These are phyloP conservation scores for Vicugna pacos DNA, from an alignment of 2,113 vertebrate genomes.

Conservation along the genomic window DNA sequence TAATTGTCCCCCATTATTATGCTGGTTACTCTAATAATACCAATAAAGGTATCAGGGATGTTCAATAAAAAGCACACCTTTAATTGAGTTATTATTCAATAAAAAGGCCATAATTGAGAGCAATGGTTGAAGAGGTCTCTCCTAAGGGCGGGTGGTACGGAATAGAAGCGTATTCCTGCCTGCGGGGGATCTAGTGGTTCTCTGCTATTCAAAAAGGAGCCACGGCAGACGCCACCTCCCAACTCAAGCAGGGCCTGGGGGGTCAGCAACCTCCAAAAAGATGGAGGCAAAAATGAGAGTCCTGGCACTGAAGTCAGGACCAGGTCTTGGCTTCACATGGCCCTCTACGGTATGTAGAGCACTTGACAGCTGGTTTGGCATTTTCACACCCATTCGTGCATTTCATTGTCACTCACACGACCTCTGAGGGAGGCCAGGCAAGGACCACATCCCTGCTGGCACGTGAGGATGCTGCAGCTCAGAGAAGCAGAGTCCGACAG, in stretches of 20 bases:
- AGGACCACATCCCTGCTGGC: background rate
- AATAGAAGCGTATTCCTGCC: constrained; percentile 67
- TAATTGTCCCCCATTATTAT: constrained; percentile 81
- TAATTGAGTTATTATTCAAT: constrained; percentile 84
- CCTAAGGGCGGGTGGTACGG: constrained; percentile 65
- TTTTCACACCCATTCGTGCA: fast-evolving
- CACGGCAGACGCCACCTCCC: background rate
- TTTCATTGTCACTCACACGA: fast-evolving
- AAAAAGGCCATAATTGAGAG: constrained; percentile 79
- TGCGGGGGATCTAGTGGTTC: constrained; percentile 40
- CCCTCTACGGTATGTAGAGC: background rate
- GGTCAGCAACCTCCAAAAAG: background rate
- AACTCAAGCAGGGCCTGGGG: background rate
- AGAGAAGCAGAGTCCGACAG: background rate
- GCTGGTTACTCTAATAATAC: constrained; percentile 79
- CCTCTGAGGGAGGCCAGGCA: background rate
- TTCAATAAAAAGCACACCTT: constrained; percentile 84
- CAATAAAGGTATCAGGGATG: constrained; percentile 78
- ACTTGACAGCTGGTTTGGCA: fast-evolving
- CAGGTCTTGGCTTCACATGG: fast-evolving
- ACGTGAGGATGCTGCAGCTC: fast-evolving
- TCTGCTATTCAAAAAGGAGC: background rate
- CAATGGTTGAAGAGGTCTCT: constrained; percentile 75
- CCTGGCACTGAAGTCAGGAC: background rate
- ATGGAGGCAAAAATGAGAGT: background rate